phyloP scores from a whole-genome alignment of 2,113 vertebrate species.

The Steatornis caripensis region DNA sequence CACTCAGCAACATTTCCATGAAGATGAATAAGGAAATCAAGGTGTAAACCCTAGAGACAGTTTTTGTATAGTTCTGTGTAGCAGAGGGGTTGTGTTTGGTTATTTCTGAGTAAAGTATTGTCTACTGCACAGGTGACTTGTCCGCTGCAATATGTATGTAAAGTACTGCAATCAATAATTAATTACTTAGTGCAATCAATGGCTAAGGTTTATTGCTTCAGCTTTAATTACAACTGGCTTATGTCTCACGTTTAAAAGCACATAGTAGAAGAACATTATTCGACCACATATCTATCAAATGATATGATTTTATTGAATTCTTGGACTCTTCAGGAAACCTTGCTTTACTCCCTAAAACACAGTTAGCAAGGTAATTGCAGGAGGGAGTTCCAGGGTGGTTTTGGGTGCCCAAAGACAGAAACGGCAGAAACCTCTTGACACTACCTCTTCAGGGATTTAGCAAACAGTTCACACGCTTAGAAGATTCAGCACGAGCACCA shows the following conservation, averaged over 20 bases:
- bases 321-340: not conserved
- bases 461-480: not conserved
- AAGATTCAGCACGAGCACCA: not conserved
- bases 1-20: not conserved
- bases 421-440: not conserved
- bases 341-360: not conserved
- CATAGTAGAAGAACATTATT: not conserved
- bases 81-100: not conserved
- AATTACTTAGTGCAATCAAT: constrained; percentile 49
- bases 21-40: not conserved
- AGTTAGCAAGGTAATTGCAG: not conserved
- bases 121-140: constrained; percentile 17
- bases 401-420: not conserved
- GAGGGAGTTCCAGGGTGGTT: not conserved
- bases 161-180: constrained; percentile 54
- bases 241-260: not conserved
- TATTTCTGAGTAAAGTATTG: not conserved
- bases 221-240: constrained; percentile 38
- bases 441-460: not conserved
- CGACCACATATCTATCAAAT: not conserved
- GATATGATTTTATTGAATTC: not conserved
- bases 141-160: constrained; percentile 16
- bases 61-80: not conserved
- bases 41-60: not conserved
- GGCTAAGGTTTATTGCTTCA: constrained; percentile 32